Base-by-base conservation (phyloP, 2,113 vertebrate species). In the Furnarius figulus region DNA sequence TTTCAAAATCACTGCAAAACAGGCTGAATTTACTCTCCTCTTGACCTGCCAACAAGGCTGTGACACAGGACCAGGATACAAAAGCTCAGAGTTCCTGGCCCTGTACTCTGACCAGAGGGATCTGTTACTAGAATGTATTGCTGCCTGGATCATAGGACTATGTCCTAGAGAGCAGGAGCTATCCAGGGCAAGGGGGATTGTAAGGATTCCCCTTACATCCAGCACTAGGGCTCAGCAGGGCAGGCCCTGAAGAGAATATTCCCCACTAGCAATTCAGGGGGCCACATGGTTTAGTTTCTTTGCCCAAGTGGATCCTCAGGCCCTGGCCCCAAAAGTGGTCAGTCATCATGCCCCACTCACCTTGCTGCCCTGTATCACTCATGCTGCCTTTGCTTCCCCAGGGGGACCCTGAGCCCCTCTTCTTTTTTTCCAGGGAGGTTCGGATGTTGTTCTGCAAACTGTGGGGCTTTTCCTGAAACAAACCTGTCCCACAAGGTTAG, bases 401-500 rank as follows among this genome's bases (percentile, higher is more conserved):
- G 23, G 90, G 46, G 4, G 96, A 94, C 24, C 97, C 97, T 1
- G 98, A 98, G 58, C 98, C 97, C 47, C 97, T 97, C 95, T 97
- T 98, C 97, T 96, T 98, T 92, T 98, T 98, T 53, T 98, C 97
- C 79, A 99, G 97, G 33, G 98, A 98, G 3, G 98, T 95, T 80
- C 98, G 98, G 85, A 98, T 96, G 65, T 98, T 98, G 92, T 92
- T 98, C 97, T 98, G 98, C 90, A 99, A 97, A 93, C 96, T 98
- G 87, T 98, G 99, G 18, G 99, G 99, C 95, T 99, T 99, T 97
- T 99, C 99, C 99, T 99, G 99, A 98, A 99, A 99, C 93, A 99
- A 98, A 97, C 99, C 99, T 99, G 96, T 95, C 91, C 93, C 93
- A 95, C 75, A 53, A 59, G 46, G 84, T 80, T 40, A 75, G 76